Evolutionary conservation across 1,140 invertebrate genomes (phyloP).

Genomic region (Lethocerus indicus): DNA sequence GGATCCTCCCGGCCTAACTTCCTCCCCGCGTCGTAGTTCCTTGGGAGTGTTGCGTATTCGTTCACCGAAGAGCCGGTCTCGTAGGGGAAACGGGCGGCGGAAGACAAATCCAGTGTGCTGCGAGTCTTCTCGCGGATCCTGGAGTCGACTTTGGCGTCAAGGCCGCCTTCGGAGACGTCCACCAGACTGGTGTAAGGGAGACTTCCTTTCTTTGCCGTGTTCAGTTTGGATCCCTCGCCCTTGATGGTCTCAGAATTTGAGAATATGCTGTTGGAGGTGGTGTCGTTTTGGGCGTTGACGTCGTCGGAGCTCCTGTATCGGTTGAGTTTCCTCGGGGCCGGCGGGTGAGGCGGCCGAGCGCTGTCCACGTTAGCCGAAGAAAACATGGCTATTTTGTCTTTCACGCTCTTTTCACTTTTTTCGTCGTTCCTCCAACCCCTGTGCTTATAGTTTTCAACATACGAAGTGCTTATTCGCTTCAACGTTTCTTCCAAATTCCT

Average conservation of each 20-base stretch:
- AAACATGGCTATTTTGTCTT: slow-evolving; percentile 79
- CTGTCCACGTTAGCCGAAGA: no score
- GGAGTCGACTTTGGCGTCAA: neutral
- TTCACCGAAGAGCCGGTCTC: slow-evolving; percentile 21
- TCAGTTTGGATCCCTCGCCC: no score
- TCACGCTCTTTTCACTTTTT: slow-evolving; percentile 58
- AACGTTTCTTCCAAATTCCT: no score
- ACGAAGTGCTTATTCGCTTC: neutral
- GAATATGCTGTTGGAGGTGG: no score
- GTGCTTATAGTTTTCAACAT: neutral
- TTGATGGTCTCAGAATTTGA: no score
- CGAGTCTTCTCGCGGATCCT: slow-evolving; percentile 16
- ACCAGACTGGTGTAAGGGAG: slow-evolving; percentile 16
- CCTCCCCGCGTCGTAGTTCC: slow-evolving; percentile 13
- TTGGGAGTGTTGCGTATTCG: slow-evolving; percentile 21
- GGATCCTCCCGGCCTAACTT: neutral
- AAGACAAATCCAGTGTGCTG: slow-evolving; percentile 24
- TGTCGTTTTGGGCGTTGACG: no score
- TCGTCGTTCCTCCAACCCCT: slow-evolving; percentile 40
- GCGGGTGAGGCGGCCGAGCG: no score
- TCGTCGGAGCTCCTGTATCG: no score
- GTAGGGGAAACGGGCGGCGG: neutral
- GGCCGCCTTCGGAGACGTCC: slow-evolving; percentile 12
- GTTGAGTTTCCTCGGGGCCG: no score
- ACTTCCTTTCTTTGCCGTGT: slow-evolving; percentile 12